phyloP scores from a whole-genome alignment of 2,113 vertebrate genomes.

The Spea bombifrons region DNA sequence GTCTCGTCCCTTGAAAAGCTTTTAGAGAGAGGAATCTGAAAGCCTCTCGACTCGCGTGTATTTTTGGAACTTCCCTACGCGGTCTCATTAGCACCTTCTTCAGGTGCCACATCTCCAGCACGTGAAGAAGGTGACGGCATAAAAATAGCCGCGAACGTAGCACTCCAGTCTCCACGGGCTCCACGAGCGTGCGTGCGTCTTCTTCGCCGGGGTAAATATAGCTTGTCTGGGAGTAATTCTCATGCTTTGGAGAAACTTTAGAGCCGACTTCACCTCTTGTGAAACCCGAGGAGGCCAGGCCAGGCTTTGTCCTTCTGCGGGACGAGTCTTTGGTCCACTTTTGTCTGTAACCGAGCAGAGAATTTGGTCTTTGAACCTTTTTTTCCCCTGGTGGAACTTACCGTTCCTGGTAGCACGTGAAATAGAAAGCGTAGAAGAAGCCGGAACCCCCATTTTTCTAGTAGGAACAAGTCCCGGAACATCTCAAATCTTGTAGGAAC shows the following conservation, averaged over 20 bases:
- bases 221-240: constrained; percentile 13
- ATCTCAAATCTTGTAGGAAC: no score
- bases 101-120: constrained; percentile 24
- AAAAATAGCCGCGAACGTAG: constrained; percentile 29
- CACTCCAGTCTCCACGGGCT: background rate
- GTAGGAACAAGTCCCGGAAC: no score
- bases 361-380: no score
- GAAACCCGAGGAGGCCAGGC: background rate
- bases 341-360: no score
- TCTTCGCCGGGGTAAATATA: constrained; percentile 14
- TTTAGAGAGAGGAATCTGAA: constrained; percentile 10
- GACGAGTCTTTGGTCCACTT: no score
- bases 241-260: background rate
- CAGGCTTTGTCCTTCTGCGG: no score
- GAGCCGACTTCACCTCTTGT: background rate
- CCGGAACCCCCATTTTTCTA: no score
- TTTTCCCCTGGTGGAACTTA: no score
- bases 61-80: constrained; percentile 29
- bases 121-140: constrained; percentile 16
- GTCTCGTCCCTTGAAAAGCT: constrained; percentile 12
- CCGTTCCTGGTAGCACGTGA: no score
- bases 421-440: no score
- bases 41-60: background rate
- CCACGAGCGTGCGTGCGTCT: constrained; percentile 1
- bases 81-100: constrained; percentile 36